These are phyloP conservation scores for Amblyjoppa fuscipennis DNA, from an alignment of 2,888 invertebrate species.

Conservation along the genomic window DNA sequence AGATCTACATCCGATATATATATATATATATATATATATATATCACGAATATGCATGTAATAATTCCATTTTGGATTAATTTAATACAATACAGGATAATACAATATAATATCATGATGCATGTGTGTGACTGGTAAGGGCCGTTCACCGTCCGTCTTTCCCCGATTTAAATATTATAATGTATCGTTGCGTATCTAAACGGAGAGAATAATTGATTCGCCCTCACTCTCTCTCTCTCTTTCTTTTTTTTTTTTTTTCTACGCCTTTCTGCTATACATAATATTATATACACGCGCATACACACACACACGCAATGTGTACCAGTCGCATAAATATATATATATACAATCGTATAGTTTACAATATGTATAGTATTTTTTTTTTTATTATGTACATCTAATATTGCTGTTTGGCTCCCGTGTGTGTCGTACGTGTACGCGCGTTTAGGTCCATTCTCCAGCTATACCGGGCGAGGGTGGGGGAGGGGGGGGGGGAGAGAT, in stretches of 20 bases:
- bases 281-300: conserved; percentile 58
- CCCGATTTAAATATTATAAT: background rate
- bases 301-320: conserved; percentile 63
- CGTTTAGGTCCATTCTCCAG: conserved; percentile 68
- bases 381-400: conserved; percentile 81
- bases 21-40: background rate
- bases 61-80: conserved; percentile 61
- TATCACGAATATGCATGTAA: conserved; percentile 40
- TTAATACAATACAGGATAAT: conserved; percentile 50
- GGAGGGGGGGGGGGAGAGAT: conserved; percentile 1
- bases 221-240: conserved; percentile 19
- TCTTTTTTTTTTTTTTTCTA: conserved; percentile 2
- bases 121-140: conserved; percentile 24
- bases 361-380: conserved; percentile 73
- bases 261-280: conserved; percentile 42
- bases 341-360: conserved; percentile 55
- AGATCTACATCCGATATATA: background rate
- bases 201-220: conserved; percentile 44
- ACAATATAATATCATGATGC: conserved; percentile 49
- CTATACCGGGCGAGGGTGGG: conserved; percentile 40
- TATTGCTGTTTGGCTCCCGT: conserved; percentile 84
- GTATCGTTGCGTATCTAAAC: conserved; percentile 46
- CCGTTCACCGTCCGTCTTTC: conserved; percentile 16
- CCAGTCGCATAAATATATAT: conserved; percentile 61
- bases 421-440: conserved; percentile 76